These are phyloP conservation scores for Sesamia nonagrioides DNA, from an alignment of 1,140 invertebrate species.

Conservation along the genomic window DNA sequence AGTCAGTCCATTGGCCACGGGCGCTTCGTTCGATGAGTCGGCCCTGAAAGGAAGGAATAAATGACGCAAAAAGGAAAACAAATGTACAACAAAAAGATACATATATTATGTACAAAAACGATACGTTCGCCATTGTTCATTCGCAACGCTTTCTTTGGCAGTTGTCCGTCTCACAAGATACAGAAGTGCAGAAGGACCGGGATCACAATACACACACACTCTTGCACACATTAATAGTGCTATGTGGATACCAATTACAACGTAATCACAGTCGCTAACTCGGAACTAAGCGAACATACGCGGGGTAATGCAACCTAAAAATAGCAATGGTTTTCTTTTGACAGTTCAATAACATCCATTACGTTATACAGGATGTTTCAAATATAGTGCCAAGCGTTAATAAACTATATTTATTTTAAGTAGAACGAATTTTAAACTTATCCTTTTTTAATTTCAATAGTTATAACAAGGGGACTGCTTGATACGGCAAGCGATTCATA, in stretches of 20 bases:
- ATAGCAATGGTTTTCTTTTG: too few species aligned
- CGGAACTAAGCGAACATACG: background rate
- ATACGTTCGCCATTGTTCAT: conserved; percentile 40
- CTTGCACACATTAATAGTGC: background rate
- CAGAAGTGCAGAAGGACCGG: background rate
- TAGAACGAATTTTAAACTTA: too few species aligned
- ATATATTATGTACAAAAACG: conserved; percentile 52
- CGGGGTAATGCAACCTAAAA: too few species aligned
- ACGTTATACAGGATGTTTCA: too few species aligned
- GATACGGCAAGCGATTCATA: background rate
- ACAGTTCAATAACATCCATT: too few species aligned
- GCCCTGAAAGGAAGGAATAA: conserved; percentile 88
- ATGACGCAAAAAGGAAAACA: conserved; percentile 59
- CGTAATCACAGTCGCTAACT: background rate
- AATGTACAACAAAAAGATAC: conserved; percentile 41
- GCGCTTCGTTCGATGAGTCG: conserved; percentile 92
- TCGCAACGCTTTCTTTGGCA: conserved; percentile 33
- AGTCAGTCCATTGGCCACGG: conserved; percentile 91
- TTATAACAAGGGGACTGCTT: too few species aligned
- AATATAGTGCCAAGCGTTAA: too few species aligned
- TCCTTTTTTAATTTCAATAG: too few species aligned
- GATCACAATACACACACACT: conserved; percentile 17
- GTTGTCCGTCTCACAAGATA: background rate
- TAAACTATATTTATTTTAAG: too few species aligned
- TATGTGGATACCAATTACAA: background rate